Conservation (phyloP, 2,888 invertebrate species). For the Scaptomyza polygonia region DNA sequence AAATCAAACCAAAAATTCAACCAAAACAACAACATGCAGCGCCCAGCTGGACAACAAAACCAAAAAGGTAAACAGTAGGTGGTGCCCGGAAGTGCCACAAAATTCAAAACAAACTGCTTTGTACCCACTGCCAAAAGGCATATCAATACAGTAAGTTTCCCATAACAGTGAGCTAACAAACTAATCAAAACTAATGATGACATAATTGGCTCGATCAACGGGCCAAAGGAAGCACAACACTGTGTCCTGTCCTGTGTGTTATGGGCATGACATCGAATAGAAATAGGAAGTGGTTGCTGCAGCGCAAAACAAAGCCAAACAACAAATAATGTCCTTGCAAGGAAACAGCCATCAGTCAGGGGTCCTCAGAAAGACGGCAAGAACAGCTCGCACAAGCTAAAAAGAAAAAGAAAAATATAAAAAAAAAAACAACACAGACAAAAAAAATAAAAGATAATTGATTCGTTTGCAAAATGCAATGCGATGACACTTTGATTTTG, state of each 20-base stretch:
- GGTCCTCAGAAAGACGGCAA: conserved; percentile 35
- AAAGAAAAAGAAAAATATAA: conserved; percentile 29
- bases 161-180: conserved; percentile 66
- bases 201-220: conserved; percentile 77
- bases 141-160: conserved; percentile 55
- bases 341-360: conserved; percentile 72
- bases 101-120: conserved; percentile 57
- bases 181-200: conserved; percentile 78
- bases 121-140: conserved; percentile 4
- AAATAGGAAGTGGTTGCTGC: conserved; percentile 62
- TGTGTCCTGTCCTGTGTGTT: conserved; percentile 12
- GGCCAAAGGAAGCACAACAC: conserved; percentile 40
- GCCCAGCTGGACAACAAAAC: conserved; percentile 61
- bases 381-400: conserved; percentile 22
- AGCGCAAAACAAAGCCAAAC: conserved; percentile 60
- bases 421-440: conserved; percentile 25
- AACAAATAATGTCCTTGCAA: conserved; percentile 49
- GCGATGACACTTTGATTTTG: conserved; percentile 69
- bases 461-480: conserved; percentile 77
- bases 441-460: conserved; percentile 62
- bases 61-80: conserved; percentile 73
- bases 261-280: conserved; percentile 39
- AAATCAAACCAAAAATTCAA: conserved; percentile 51
- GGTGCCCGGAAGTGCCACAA: conserved; percentile 79
- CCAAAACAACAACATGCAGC: conserved; percentile 63